Conservation (phyloP, 2,888 invertebrate species). For the Lasioglossum malachurum region DNA sequence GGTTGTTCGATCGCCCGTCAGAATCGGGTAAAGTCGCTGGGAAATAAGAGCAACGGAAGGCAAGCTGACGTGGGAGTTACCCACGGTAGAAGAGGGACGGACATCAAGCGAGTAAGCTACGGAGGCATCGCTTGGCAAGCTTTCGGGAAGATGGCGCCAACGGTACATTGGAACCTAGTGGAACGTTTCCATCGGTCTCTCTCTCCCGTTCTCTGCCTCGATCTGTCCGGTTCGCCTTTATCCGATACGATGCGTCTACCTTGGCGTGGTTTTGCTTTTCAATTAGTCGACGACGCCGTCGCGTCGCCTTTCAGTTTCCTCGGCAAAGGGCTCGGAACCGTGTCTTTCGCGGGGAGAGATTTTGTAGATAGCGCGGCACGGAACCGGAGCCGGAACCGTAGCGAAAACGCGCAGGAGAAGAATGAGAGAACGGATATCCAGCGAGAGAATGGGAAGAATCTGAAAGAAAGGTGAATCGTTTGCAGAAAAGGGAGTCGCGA, state of each 20-base stretch:
- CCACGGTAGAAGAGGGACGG: constrained; percentile 67
- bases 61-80: constrained; percentile 72
- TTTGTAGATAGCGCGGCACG: constrained; percentile 54
- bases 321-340: not conserved
- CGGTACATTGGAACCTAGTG: constrained; percentile 42
- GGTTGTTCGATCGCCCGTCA: constrained; percentile 73
- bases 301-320: not conserved
- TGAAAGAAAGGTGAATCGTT: not conserved
- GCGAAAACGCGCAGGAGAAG: constrained; percentile 26
- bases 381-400: constrained; percentile 69
- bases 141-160: constrained; percentile 76
- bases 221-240: not conserved
- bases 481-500: constrained; percentile 77
- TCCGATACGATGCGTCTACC: not conserved
- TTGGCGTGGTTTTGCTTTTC: not conserved
- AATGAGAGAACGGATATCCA: not conserved
- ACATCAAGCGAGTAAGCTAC: constrained; percentile 61
- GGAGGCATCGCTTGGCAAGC: constrained; percentile 59
- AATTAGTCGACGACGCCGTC: not conserved
- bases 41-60: constrained; percentile 74
- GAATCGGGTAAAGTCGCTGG: constrained; percentile 67
- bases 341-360: not conserved
- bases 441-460: not conserved
- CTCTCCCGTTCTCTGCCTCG: not conserved
- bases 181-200: not conserved